Base-by-base conservation (phyloP, 2,113 vertebrate species). In the Eurystomus gularis region DNA sequence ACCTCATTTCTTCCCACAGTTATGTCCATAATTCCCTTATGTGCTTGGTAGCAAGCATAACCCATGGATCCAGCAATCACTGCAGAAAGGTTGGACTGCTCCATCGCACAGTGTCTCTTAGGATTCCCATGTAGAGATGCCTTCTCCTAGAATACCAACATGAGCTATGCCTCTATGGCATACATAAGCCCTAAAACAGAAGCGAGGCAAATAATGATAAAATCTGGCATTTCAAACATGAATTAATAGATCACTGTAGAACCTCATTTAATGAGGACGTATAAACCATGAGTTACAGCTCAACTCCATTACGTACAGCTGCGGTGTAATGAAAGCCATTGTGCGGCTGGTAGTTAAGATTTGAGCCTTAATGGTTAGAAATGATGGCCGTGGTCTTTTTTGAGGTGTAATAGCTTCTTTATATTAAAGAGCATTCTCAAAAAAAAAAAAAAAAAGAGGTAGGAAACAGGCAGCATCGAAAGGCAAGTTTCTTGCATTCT, bases 251-350 rank as follows among this genome's bases (percentile, higher is more conserved):
- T 95, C 86, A 82, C 81, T 87, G 70, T 94, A 95, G 95, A 91
- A 82, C 81, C 71, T 81, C 70, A 80, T 95, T 96, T 96, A 96
- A 96, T 93, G 95, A 93, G 81, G 91, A 81, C 54, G 66, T 91
- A 95, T 97, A 96, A 97, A 92, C 93, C 73, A 76, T 96, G 96
- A 96, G 95, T 97, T 97, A 96, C 96, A 94, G 94, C 96, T 95
- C 86, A 93, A 90, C 91, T 92, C 93, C 78, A 95, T 96, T 84
- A 72, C 86, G 17, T 52, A 76, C 81, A 91, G 93, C 93, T 93
- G 88, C 91, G 72, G 81, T 17, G 88, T 80, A 95, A 92, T 96
- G 96, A 97, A 96, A 96, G 86, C 88, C 81, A 82, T 92, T 92
- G 93, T 85, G 91, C 7, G 13, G 57, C 73, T 82, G 91, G 91